Evolutionary conservation across 2,113 vertebrate genomes (phyloP).

Genomic region (Polyodon spathula): DNA sequence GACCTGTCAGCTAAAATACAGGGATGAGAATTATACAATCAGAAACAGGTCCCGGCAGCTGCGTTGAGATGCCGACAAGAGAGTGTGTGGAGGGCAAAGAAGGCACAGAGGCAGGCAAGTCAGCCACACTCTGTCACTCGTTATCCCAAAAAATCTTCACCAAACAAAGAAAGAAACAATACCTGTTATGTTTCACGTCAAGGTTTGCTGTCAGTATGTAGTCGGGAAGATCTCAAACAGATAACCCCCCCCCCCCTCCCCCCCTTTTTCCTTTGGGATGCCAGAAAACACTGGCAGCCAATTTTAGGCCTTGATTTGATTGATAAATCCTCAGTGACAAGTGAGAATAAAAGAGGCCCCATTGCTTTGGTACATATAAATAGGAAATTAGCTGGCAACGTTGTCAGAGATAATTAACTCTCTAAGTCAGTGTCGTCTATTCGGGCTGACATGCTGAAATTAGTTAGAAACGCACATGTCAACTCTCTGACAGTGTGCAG

Average conservation of each 20-base stretch:
- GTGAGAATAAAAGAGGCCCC: constrained; percentile 68
- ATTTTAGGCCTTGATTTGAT: constrained; percentile 69
- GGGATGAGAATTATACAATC: constrained; percentile 29
- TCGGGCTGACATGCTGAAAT: constrained; percentile 86
- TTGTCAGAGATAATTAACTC: constrained; percentile 95
- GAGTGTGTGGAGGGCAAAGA: constrained; percentile 5
- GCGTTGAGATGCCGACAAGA: constrained; percentile 29
- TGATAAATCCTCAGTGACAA: constrained; percentile 79
- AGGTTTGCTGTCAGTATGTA: constrained; percentile 57
- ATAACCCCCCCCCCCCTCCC: constrained; percentile 58
- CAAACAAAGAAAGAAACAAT: constrained; percentile 33
- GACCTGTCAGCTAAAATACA: constrained; percentile 49
- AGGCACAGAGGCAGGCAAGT: constrained; percentile 16
- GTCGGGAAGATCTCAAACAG: constrained; percentile 58
- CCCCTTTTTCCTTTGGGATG: constrained; percentile 55
- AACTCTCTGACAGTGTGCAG: constrained; percentile 74
- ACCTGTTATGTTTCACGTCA: constrained; percentile 58
- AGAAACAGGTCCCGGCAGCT: constrained; percentile 39
- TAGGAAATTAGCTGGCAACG: constrained; percentile 84
- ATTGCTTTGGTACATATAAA: constrained; percentile 75
- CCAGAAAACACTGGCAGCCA: constrained; percentile 58
- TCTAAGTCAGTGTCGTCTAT: constrained; percentile 74
- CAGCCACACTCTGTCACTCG: constrained; percentile 3
- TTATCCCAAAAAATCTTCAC: constrained; percentile 23
- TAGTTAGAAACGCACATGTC: constrained; percentile 80